Conservation (phyloP, 2,797 vertebrate species). For the Scomberomorus guttatus region DNA sequence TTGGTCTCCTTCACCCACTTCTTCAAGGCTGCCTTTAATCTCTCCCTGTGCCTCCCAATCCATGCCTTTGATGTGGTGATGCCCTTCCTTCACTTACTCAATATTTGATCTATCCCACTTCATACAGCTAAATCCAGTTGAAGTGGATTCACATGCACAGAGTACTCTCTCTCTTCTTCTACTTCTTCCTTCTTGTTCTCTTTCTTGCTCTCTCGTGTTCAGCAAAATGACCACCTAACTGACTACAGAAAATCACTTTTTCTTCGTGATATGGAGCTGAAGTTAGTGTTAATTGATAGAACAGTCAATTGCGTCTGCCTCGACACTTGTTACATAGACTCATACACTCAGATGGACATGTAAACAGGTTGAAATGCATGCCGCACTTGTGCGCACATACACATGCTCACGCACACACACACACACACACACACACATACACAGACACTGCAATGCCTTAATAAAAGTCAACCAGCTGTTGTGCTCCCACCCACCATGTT, state of each 20-base stretch:
- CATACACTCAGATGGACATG: slow-evolving; percentile 15
- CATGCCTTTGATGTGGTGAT: slow-evolving; percentile 84
- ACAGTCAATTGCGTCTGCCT: slow-evolving; percentile 46
- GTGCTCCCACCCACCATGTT: slow-evolving; percentile 72
- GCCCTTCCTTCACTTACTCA: slow-evolving; percentile 83
- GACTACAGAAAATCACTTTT: slow-evolving; percentile 52
- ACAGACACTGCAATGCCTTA: slow-evolving; percentile 54
- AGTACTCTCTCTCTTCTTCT: slow-evolving; percentile 50
- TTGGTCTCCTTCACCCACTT: slow-evolving; percentile 86
- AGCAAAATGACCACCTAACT: slow-evolving; percentile 62
- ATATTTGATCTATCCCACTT: slow-evolving; percentile 85
- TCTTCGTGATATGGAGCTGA: slow-evolving; percentile 31
- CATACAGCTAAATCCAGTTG: slow-evolving; percentile 82
- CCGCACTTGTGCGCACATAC: background rate
- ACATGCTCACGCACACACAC: slow-evolving; percentile 7
- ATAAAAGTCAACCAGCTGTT: slow-evolving; percentile 78
- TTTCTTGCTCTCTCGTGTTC: slow-evolving; percentile 44
- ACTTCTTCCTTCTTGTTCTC: slow-evolving; percentile 34
- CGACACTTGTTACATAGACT: slow-evolving; percentile 22
- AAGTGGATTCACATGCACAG: slow-evolving; percentile 73
- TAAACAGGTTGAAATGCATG: slow-evolving; percentile 35
- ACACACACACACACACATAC: slow-evolving; percentile 13
- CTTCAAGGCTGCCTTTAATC: slow-evolving; percentile 88
- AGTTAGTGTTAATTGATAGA: slow-evolving; percentile 67
- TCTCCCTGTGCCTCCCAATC: slow-evolving; percentile 81